These are phyloP conservation scores for Uropetala carovei DNA, from an alignment of 2,888 invertebrate species.

Conservation along the genomic window DNA sequence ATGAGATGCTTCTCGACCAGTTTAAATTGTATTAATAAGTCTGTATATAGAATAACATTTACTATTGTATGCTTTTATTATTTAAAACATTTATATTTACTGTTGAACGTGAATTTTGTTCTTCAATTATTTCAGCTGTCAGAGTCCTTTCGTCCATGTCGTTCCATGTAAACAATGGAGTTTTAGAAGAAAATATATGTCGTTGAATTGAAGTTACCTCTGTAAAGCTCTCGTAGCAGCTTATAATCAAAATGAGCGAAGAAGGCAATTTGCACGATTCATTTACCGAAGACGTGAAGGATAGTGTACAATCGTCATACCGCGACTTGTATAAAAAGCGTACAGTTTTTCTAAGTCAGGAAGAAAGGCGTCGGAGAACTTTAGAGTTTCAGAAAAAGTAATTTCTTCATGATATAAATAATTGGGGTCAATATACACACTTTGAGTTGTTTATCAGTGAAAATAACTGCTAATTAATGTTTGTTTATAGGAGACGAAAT, in stretches of 20 bases:
- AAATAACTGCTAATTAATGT: neutral
- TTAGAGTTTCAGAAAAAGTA: constrained; percentile 80
- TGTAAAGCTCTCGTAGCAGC: neutral
- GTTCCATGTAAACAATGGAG: neutral
- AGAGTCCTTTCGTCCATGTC: too few species aligned
- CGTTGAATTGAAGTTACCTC: neutral
- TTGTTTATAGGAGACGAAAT: constrained; percentile 76
- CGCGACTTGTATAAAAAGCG: constrained; percentile 42
- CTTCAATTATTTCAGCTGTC: too few species aligned
- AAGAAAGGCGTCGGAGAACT: constrained; percentile 77
- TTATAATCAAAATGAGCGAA: neutral
- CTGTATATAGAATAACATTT: too few species aligned
- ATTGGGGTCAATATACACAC: neutral
- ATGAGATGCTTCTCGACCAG: too few species aligned
- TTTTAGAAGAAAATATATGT: neutral
- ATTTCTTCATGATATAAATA: constrained; percentile 65
- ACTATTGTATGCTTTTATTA: too few species aligned
- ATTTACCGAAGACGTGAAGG: neutral
- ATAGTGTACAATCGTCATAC: neutral
- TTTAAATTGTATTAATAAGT: too few species aligned
- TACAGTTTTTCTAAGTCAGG: constrained; percentile 73
- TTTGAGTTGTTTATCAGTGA: neutral
- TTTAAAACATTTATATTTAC: too few species aligned
- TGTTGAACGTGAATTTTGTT: too few species aligned
- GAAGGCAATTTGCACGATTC: neutral